phyloP scores from a whole-genome alignment of 2,113 vertebrate species.

The Mesoclemmys tuberculata region DNA sequence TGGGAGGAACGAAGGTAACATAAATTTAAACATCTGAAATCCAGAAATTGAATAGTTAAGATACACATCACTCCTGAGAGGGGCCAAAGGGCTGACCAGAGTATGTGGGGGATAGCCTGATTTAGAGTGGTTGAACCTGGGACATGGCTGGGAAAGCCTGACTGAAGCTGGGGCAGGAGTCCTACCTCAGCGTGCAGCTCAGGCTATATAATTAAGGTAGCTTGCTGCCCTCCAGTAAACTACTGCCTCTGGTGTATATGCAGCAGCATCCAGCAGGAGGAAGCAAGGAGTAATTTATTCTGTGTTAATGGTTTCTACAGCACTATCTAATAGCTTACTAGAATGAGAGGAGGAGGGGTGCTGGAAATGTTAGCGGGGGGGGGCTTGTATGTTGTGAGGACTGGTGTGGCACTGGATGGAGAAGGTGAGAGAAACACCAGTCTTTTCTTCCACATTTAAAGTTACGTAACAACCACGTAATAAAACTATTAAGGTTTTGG shows the following conservation, averaged over 20 bases:
- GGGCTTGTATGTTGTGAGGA: background rate
- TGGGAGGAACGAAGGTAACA: background rate
- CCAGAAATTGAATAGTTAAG: background rate
- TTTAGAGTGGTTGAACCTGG: background rate
- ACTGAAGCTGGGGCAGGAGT: background rate
- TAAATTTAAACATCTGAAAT: background rate
- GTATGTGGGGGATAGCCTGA: too few species aligned
- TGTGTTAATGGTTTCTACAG: background rate
- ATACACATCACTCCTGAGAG: background rate
- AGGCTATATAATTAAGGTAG: background rate
- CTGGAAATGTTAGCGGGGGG: background rate
- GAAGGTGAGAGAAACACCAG: background rate
- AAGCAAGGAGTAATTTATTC: background rate
- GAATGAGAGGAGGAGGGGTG: background rate
- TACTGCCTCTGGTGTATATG: background rate
- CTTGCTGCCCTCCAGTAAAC: background rate
- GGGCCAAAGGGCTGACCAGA: too few species aligned
- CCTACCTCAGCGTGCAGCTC: background rate
- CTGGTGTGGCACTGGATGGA: background rate
- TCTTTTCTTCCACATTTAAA: background rate
- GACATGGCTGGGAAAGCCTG: background rate
- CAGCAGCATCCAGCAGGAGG: background rate
- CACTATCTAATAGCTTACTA: background rate
- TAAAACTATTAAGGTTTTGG: background rate
- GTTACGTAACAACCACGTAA: background rate